Evolutionary conservation across 2,113 vertebrate species (phyloP), one percentile per base, ranked within the genome.

Genomic region (Hemibagrus wyckioides): DNA sequence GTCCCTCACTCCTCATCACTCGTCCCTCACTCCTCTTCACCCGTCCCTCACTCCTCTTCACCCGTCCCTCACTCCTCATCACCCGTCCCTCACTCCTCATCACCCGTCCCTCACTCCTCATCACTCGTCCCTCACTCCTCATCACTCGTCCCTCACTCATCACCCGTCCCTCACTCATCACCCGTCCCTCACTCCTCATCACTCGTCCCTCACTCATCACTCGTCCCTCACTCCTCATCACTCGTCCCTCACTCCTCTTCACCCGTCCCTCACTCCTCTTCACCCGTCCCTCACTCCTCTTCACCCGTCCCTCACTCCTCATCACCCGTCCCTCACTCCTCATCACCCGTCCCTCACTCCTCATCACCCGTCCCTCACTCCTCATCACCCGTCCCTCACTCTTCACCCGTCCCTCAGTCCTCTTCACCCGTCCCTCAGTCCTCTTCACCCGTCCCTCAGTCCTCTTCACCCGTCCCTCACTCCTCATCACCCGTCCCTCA

Each of bases 191-290:
- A 90, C 36, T 7, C 15, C 17, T 33, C 3, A 13, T 23, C 52
- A 5, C 33, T 81, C n/a, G 15, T 89, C 92, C 85, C 89, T 79
- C 91, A 90, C 36, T n/a, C n/a, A n/a, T n/a, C n/a, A n/a, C n/a
- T n/a, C n/a, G n/a, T n/a, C n/a, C n/a, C n/a, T 8, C 39, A 36
- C 6, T 7, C 15, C 17, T 33, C 3, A 13, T 23, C 52, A 5
- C 33, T 81, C n/a, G 15, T 89, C 92, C 85, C 89, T 79, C 91
- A 90, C 36, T n/a, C n/a, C n/a, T n/a, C n/a, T n/a, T n/a, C n/a
- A n/a, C n/a, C n/a, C n/a, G n/a, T n/a, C n/a, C n/a, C n/a, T 8
- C 39, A 36, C 6, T 7, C 15, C 17, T 33, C 3, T 13, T 23
- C 52, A 5, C 33, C 59, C n/a, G 15, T 89, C 92, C 85, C 89